phyloP scores from a whole-genome alignment of 2,888 invertebrate species.

The Molorchus minor region DNA sequence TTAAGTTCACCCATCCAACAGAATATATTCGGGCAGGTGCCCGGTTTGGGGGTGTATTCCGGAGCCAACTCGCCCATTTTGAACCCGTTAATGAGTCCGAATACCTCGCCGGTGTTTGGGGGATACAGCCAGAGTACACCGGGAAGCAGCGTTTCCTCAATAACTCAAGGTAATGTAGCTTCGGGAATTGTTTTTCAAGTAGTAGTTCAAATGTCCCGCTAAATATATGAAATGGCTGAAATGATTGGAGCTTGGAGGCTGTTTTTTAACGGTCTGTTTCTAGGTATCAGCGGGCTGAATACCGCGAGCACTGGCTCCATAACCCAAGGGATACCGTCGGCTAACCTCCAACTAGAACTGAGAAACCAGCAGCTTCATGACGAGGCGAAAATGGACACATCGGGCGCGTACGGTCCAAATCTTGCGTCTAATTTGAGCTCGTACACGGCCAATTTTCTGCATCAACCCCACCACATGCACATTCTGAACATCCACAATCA shows the following conservation, averaged over 20 bases:
- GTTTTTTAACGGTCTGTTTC: constrained; percentile 7
- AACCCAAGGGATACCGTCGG: constrained; percentile 74
- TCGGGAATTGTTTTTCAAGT: too few relatives aligned
- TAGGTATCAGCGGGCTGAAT: constrained; percentile 76
- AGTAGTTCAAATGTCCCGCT: too few relatives aligned
- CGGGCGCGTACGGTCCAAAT: constrained; percentile 24
- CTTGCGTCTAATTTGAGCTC: constrained; percentile 51
- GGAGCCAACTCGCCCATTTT: constrained; percentile 54
- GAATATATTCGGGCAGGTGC: constrained; percentile 48
- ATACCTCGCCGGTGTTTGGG: constrained; percentile 55
- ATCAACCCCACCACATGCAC: constrained; percentile 50
- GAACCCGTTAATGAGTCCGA: constrained; percentile 54
- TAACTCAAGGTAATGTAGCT: constrained; percentile 67
- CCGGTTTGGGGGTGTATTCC: constrained; percentile 53
- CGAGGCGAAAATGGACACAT: constrained; percentile 65
- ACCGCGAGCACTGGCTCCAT: constrained; percentile 76
- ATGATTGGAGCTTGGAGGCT: too few relatives aligned
- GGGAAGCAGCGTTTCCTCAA: constrained; percentile 64
- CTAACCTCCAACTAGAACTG: constrained; percentile 56
- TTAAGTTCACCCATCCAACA: constrained; percentile 54
- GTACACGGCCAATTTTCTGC: constrained; percentile 25
- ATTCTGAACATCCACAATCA: constrained; percentile 64
- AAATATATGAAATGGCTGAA: constrained; percentile 1
- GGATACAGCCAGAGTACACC: constrained; percentile 48
- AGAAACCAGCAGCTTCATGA: constrained; percentile 53